Base-by-base conservation (phyloP, 1,140 invertebrate species). In the Drosophila pruinosa region DNA sequence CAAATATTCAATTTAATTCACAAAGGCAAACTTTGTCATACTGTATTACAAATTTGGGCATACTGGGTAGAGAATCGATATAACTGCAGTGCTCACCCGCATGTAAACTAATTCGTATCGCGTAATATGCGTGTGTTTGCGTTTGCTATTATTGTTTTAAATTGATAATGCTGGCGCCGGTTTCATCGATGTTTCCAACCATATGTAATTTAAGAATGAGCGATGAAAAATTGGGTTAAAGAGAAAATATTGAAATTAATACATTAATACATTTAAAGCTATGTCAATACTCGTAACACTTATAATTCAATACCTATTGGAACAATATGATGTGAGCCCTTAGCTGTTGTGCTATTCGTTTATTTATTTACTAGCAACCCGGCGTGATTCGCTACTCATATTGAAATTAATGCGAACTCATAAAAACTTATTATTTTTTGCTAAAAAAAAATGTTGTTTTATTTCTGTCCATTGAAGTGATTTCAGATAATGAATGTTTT, bases 121-220 rank as follows among this genome's bases (percentile, higher is more conserved):
- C 57, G 53, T 75, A 65, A 67, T 64, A 47, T 52, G 21, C 39
- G 41, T 28, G 19, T 71, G 54, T 80, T 86, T 73, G 80, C 48
- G 31, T 81, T 86, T 86, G 73, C 71, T 80, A 86, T 83, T 85
- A 83, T 83, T 85, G 80, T 86, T 81, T 79, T 85, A 57, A 65
- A 71, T 71, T 53, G 70, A 68, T 75, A 64, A 59, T 61, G 38
- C 36, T 24, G 45, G 28, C 31, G 47, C 22, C 56, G 4, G 38
- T 59, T 28, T 28, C 15, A 41, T 3, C 1, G 17, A n/a, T 24
- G 7, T 17, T 28, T 12, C n/a, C 22, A 15, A 6, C 21, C 5
- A 14, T 58, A 17, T 53, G 69, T 62, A 48, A 26, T 50, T 63
- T 69, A 52, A 47, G 41, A 59, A 41, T 48, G n/a, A n/a, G 24